These are phyloP conservation scores for Ochropacha duplaris DNA, from an alignment of 2,888 invertebrate species.

Conservation along the genomic window DNA sequence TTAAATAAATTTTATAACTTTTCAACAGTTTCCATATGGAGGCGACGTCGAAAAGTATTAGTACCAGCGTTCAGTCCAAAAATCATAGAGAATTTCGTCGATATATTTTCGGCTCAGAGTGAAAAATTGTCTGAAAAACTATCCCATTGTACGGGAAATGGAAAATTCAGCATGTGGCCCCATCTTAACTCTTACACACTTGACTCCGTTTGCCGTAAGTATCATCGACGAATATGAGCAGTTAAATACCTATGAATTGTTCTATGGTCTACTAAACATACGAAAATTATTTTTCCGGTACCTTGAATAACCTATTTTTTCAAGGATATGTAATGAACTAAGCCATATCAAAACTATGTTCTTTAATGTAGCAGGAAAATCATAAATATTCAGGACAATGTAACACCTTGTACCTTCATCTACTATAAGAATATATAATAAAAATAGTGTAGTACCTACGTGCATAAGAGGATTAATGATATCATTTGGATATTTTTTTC, in stretches of 20 bases:
- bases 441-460: not conserved
- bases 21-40: conserved; percentile 81
- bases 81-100: conserved; percentile 85
- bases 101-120: conserved; percentile 84
- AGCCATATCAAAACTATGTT: not conserved
- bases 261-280: too few species aligned
- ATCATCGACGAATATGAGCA: too few species aligned
- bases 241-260: too few species aligned
- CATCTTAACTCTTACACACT: conserved; percentile 82
- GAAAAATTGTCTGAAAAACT: conserved; percentile 72
- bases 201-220: conserved; percentile 85
- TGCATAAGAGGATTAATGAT: not conserved
- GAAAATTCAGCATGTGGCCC: conserved; percentile 77
- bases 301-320: not conserved
- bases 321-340: not conserved
- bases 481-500: not conserved
- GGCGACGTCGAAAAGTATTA: conserved; percentile 83
- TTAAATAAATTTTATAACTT: not conserved
- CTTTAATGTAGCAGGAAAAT: not conserved
- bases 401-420: not conserved
- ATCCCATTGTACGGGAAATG: conserved; percentile 29
- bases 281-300: too few species aligned
- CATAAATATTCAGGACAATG: conserved; percentile 1
- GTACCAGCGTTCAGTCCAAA: conserved; percentile 87
- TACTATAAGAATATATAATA: not conserved